Percentiles rank a stretch among this genome's conserved stretches.
phyloP scores from a whole-genome alignment of 2,113 vertebrate species.

The Gorsachius goisagi region DNA sequence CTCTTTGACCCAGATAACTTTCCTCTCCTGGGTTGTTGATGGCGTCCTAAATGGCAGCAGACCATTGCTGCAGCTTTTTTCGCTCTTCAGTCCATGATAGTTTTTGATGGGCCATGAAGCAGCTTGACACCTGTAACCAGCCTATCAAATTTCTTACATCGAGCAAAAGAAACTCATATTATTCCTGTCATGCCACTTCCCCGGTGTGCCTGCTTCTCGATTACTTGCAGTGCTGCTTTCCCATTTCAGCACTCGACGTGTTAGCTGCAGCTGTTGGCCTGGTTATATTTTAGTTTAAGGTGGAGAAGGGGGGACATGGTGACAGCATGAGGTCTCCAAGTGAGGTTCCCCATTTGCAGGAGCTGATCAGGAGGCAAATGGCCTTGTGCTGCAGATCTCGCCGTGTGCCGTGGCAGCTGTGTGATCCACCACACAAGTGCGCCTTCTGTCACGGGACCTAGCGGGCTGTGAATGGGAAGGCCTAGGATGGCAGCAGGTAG shows the following conservation, averaged over 20 bases:
- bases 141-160: not conserved
- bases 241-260: fast-evolving
- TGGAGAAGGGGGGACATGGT: not conserved
- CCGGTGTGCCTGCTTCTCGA: fast-evolving
- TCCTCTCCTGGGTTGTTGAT: not conserved
- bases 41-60: not conserved
- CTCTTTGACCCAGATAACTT: not conserved
- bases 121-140: not conserved
- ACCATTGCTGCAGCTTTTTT: not conserved
- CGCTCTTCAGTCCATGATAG: not conserved
- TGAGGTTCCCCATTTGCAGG: not conserved
- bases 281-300: not conserved
- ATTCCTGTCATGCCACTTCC: not conserved
- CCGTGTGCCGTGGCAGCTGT: fast-evolving
- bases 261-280: not conserved
- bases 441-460: not conserved
- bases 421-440: not conserved
- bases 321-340: not conserved
- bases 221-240: not conserved
- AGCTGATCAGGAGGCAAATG: not conserved
- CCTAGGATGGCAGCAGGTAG: not conserved
- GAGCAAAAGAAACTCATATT: not conserved
- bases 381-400: not conserved
- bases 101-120: not conserved
- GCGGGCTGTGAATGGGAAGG: not conserved